Evolutionary conservation across 2,113 vertebrate genomes (phyloP), one percentile per base, ranked within the genome.

Genomic region (Ariopsis seemanni): DNA sequence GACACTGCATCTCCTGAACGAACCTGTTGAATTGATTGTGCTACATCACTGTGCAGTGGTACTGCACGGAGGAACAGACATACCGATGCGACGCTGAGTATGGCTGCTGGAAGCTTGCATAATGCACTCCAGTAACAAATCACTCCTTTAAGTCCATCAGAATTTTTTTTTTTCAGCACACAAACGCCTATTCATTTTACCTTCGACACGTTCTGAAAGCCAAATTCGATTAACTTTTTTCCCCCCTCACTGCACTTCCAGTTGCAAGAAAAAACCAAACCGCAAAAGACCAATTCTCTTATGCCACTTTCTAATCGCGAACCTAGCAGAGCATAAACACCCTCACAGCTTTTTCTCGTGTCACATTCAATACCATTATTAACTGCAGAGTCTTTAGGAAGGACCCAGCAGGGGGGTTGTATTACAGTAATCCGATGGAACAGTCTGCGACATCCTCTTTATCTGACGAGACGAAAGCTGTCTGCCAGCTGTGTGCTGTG

Each of bases 281-380:
- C 50, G 57, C 82, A 57, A 48, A 67, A 69, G 72, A 82, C 65
- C 30, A 6, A 6, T 67, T 77, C 82, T 27, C 82, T 60, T 42
- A 12, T 25, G 58, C 69, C 58, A 30, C 27, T 27, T 77, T 42
- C 48, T 84, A 82, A 52, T 6, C 17, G 42, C 63, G 15, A 22
- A 53, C 17, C 85, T 87, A 34, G 30, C 58, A 5, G 52, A 81
- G 87, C 69, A 22, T 81, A 85, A 89, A 89, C 53, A 69, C 65
- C 65, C 87, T 84, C 74, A 8, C 75, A 67, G 55, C 74, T 53
- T 86, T 84, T 85, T 79, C 72, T 57, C 25, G 18, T 27, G 65
- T 86, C 87, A 83, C 89, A 80, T 72, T 90, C 87, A 86, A 86
- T 86, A 83, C 55, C 30, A 20, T 65, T 65, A 85, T 89, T 83